Evolutionary conservation across 2,113 vertebrate genomes (phyloP).

Genomic region (Cranoglanis bouderius): DNA sequence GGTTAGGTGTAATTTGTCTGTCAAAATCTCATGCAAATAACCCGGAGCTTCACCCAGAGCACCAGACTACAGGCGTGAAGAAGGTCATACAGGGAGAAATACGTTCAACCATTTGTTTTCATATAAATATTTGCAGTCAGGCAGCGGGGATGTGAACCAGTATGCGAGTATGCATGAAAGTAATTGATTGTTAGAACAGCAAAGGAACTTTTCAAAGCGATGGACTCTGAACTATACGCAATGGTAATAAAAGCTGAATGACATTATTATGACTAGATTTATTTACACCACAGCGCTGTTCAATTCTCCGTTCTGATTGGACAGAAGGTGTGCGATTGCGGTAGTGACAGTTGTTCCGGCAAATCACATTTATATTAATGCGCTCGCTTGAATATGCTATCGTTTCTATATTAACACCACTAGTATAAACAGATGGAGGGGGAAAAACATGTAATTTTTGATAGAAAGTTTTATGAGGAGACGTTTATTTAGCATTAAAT

Average conservation of each 20-base stretch:
- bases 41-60: background rate
- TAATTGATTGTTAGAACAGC: background rate
- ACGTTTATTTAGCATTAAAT: background rate
- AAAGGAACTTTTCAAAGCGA: background rate
- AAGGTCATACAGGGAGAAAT: background rate
- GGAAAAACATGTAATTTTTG: background rate
- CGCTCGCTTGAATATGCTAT: background rate
- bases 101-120: background rate
- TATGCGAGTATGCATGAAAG: background rate
- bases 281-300: background rate
- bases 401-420: background rate
- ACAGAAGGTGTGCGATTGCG: background rate
- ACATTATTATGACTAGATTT: background rate
- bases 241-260: background rate
- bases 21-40: constrained; percentile 6
- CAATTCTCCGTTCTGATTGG: background rate
- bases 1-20: background rate
- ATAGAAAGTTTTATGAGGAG: background rate
- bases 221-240: background rate
- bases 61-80: background rate
- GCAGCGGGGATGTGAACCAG: background rate
- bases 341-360: background rate
- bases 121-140: background rate
- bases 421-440: background rate
- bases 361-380: background rate